A percentile compares a stretch with the other conserved stretches of the same genome.
These are phyloP conservation scores for Grus americana DNA, from an alignment of 2,113 vertebrate genomes.

Conservation along the genomic window DNA sequence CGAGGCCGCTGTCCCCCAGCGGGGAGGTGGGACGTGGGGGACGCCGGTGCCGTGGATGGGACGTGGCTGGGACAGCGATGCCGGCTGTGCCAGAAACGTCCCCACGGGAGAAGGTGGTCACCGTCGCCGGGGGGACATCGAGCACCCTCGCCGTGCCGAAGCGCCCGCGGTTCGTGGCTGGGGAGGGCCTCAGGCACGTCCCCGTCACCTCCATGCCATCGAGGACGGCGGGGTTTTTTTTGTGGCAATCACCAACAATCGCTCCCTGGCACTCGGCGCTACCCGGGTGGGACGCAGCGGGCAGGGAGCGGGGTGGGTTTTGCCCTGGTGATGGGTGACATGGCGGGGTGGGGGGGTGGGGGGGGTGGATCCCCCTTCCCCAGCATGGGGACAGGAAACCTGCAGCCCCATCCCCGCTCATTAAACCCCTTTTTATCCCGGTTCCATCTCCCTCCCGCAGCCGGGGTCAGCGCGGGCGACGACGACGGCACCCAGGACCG, in stretches of 20 bases:
- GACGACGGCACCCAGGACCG: not conserved
- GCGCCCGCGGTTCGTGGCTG: not conserved
- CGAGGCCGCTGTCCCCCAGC: conserved; percentile 65
- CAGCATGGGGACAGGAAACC: too few relatives aligned
- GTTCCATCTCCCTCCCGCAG: not conserved
- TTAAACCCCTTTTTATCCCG: not conserved
- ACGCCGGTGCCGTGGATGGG: not conserved
- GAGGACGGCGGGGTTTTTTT: not conserved
- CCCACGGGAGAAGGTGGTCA: not conserved
- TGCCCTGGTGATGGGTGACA: not conserved
- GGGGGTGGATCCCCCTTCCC: too few relatives aligned
- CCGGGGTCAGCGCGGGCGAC: not conserved
- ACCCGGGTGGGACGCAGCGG: too few relatives aligned
- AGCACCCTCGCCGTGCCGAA: too few relatives aligned
- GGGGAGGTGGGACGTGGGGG: not conserved
- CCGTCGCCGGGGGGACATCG: not conserved
- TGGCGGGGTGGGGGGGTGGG: too few relatives aligned
- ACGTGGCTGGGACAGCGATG: not conserved
- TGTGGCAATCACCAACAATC: not conserved
- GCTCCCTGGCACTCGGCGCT: not conserved
- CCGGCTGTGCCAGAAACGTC: not conserved
- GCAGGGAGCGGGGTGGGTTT: not conserved
- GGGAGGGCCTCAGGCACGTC: too few relatives aligned
- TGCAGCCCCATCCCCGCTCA: not conserved
- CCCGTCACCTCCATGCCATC: not conserved